Evolutionary conservation across 1,140 invertebrate genomes (phyloP), one percentile per base, ranked within the genome.

Genomic region (Mylabris phalerata): DNA sequence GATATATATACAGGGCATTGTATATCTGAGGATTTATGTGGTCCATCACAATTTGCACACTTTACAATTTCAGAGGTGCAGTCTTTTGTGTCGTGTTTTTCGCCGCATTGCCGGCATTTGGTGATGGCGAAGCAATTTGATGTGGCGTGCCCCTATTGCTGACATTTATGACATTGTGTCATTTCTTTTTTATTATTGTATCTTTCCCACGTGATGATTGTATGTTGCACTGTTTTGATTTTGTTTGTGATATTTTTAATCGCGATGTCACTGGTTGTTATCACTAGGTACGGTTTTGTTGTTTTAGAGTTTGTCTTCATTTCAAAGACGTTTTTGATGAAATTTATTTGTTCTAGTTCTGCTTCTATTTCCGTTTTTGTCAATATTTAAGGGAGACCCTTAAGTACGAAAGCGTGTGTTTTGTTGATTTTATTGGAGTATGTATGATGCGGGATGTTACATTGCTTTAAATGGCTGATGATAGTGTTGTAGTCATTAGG

Each of bases 111-210:
- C 0, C 75, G 39, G 26, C 71, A 73, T 7, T 10, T 50, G 6
- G 67, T 59, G 3, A 56, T 56, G 24, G 32, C 56, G 27, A 57
- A 61, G 38, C 73, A 74, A 43, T 71, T 70, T 1, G 26, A 7
- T 2, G 66, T 67, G 1, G 69, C 67, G 50, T 75, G 68, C n/a
- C 69, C 69, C 66, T 64, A 75, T 10, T 66, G 46, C 63, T 75
- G 73, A 27, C 71, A 75, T 9, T 58, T 62, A 24, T 70, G 67
- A 44, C 67, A 73, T 50, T 72, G 69, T 1, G 62, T 65, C 1
- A 67, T 50, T 57, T 41, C 48, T 43, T 50, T 67, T 48, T 62
- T 67, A 3, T 61, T 67, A 0, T 46, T 48, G 19, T 67, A 65
- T 2, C 48, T 46, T 47, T 72, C 66, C 66, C 67, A 73, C 1